Evolutionary conservation across 2,113 vertebrate species (phyloP).

Genomic region (Callocephalon fimbriatum): DNA sequence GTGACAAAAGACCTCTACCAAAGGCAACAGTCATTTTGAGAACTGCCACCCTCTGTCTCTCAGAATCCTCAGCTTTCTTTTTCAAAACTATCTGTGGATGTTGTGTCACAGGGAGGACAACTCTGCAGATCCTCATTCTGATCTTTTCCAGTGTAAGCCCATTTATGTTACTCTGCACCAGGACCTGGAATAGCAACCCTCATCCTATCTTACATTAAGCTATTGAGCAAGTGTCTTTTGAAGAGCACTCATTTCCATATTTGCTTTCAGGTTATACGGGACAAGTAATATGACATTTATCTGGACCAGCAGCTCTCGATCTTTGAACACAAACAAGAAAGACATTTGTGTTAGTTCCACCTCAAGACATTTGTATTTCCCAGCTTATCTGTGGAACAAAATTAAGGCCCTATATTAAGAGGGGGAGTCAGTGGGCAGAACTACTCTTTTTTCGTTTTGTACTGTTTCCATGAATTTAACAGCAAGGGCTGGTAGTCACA

Average conservation of each 20-base stretch:
- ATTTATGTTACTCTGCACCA: not conserved
- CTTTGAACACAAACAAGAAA: not conserved
- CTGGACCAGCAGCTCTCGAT: not conserved
- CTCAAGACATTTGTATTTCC: not conserved
- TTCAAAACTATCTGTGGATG: not conserved
- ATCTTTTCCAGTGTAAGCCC: not conserved
- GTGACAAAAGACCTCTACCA: not conserved
- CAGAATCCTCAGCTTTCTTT: not conserved
- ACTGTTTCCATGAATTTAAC: not conserved
- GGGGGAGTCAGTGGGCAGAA: not conserved
- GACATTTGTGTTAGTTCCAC: not conserved
- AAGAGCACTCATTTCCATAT: not conserved
- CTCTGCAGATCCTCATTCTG: not conserved
- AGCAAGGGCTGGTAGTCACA: not conserved
- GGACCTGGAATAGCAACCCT: not conserved
- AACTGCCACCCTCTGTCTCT: not conserved
- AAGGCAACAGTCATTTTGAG: not conserved
- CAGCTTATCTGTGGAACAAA: not conserved
- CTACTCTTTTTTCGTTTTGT: not conserved
- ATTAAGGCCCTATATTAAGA: not conserved
- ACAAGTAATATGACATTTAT: not conserved
- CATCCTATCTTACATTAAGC: not conserved
- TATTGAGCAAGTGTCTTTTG: not conserved
- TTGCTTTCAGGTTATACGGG: not conserved
- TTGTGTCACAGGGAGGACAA: not conserved